Base-by-base conservation (phyloP, 2,888 invertebrate genomes). In the Scotopteryx bipunctaria region DNA sequence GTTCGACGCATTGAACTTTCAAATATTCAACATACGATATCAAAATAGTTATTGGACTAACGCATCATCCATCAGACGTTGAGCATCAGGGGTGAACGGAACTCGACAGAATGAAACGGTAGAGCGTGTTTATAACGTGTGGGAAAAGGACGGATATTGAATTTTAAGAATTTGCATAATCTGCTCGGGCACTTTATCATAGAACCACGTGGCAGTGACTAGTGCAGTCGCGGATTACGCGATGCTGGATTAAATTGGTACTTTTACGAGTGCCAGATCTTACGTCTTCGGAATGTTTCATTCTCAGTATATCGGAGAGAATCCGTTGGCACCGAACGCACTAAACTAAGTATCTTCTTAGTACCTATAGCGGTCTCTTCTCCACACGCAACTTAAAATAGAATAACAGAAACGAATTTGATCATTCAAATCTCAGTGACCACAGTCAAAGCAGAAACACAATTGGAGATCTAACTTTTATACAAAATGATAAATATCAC, bases 191-290 rank as follows among this genome's bases (percentile, higher is more conserved):
- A 90, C 87, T 90, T 90, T 89, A 89, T 90, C 89, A 90, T 88
- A 81, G 87, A 82, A 89, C 87, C 90, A 90, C 90, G 90, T 90
- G 90, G 86, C 83, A 82, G 84, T 90, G 90, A 89, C 90, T 89
- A 88, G 85, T 88, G 89, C 90, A 90, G 73, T 84, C 75, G 81
- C 77, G 86, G 89, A 86, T 87, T 89, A 88, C 80, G 81, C 71
- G 68, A 68, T 67, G 68, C 63, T 64, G 82, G 80, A 85, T 87
- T 88, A 83, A 83, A 84, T 80, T 80, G 74, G 67, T 74, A 74
- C 75, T 73, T 77, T 75, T 64, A 61, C 67, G 71, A 78, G 74
- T 71, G 68, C 71, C 57, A 54, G 64, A 66, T 73, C 79, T 78
- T 75, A 76, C 73, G 61, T 67, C 57, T 63, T 53, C 46, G 49